Conservation (phyloP, 2,888 invertebrate genomes). For the Zonitis immaculata region DNA sequence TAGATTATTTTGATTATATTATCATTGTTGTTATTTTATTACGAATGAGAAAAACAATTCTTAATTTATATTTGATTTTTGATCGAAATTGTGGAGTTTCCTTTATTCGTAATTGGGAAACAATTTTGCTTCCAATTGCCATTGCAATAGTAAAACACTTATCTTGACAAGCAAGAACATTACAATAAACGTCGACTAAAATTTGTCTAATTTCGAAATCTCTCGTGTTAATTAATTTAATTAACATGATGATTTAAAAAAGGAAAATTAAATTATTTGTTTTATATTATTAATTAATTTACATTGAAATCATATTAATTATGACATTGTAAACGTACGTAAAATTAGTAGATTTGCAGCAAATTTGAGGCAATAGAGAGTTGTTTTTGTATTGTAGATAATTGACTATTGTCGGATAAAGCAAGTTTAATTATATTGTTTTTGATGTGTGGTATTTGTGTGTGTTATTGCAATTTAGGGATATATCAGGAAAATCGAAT, state of each 20-base stretch:
- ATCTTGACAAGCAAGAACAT: background rate
- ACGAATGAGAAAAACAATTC: too few relatives aligned
- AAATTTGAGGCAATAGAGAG: background rate
- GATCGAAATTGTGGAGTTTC: background rate
- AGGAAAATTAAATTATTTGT: background rate
- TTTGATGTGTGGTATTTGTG: too few relatives aligned
- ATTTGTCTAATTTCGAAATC: background rate
- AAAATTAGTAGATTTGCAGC: background rate
- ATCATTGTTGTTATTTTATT: conserved; percentile 1
- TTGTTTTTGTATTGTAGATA: background rate
- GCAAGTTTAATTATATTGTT: background rate
- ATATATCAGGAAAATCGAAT: background rate
- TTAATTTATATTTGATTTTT: background rate
- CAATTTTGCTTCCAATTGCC: background rate
- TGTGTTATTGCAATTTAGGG: background rate
- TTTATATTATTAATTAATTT: background rate
- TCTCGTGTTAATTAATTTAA: background rate
- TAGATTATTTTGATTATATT: conserved; percentile 2
- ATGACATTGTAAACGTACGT: background rate
- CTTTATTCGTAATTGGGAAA: background rate
- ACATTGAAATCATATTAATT: too few relatives aligned
- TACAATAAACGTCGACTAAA: background rate
- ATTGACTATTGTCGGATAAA: background rate
- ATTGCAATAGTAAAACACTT: background rate
- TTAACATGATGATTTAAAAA: background rate